Evolutionary conservation across 2,888 invertebrate genomes (phyloP).

Genomic region (Andrena haemorrhoa): DNA sequence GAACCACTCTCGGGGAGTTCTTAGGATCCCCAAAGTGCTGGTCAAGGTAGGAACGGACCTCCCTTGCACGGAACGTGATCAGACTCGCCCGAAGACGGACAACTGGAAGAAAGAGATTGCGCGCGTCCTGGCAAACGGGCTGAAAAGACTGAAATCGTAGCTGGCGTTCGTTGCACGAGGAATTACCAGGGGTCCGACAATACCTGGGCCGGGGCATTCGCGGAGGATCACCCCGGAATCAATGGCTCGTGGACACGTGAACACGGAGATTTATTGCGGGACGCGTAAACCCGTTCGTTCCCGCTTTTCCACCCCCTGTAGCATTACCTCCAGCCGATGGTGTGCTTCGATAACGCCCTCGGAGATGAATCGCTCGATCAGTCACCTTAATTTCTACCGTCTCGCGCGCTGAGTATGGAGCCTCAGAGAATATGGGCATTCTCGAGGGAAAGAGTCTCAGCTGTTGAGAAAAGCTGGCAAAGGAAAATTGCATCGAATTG

Average conservation of each 20-base stretch:
- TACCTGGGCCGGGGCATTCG: conserved; percentile 18
- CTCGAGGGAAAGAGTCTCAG: neutral
- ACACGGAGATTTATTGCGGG: conserved; percentile 34
- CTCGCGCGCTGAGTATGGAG: conserved; percentile 13
- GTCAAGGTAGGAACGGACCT: conserved; percentile 13
- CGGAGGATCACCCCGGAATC: conserved; percentile 26
- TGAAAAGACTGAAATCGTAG: conserved; percentile 8
- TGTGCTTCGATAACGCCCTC: conserved; percentile 10
- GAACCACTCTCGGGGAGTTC: conserved; percentile 41
- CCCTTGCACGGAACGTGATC: conserved; percentile 55
- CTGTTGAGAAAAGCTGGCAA: too few species aligned
- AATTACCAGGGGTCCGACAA: conserved; percentile 55
- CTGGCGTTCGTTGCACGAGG: neutral
- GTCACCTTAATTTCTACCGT: conserved; percentile 17
- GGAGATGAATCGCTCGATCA: conserved; percentile 23
- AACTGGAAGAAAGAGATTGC: conserved; percentile 11
- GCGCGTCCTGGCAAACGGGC: neutral
- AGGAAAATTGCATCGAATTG: too few species aligned
- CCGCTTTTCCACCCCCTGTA: neutral
- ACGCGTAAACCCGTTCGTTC: neutral
- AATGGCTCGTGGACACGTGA: conserved; percentile 48
- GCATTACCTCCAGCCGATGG: neutral
- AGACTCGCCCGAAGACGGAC: conserved; percentile 39
- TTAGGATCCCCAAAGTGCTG: conserved; percentile 45
- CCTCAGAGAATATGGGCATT: neutral